phyloP scores from a whole-genome alignment of 2,113 vertebrate genomes.

The Hassar affinis region DNA sequence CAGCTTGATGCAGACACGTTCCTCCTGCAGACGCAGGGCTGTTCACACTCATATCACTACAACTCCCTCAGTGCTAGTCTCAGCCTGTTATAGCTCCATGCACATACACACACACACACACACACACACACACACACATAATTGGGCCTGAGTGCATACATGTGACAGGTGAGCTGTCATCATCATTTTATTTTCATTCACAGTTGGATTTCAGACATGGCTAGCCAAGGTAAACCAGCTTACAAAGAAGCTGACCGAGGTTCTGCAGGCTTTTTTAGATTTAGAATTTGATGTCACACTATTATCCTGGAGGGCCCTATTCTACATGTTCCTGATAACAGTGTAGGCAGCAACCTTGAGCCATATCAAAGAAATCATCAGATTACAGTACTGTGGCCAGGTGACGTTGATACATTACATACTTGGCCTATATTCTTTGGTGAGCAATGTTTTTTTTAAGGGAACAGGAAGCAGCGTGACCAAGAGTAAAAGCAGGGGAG shows the following conservation, averaged over 20 bases:
- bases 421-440: conserved; percentile 53
- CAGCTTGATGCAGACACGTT: conserved; percentile 24
- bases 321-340: conserved; percentile 33
- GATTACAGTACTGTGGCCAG: conserved; percentile 46
- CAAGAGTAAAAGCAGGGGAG: conserved; percentile 42
- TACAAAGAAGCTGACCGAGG: background rate
- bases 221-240: conserved; percentile 14
- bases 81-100: conserved; percentile 25
- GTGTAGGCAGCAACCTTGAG: conserved; percentile 15
- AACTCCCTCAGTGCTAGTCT: conserved; percentile 51
- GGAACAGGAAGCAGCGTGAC: conserved; percentile 23
- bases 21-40: conserved; percentile 50
- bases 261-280: conserved; percentile 23
- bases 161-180: conserved; percentile 36
- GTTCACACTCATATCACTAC: conserved; percentile 55
- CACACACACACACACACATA: background rate
- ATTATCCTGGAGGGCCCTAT: conserved; percentile 3
- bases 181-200: conserved; percentile 36
- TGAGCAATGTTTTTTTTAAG: background rate
- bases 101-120: background rate
- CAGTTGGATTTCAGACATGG: conserved; percentile 20
- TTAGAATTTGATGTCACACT: conserved; percentile 27
- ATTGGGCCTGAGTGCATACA: conserved; percentile 12
- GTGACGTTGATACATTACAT: conserved; percentile 56
- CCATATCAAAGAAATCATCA: conserved; percentile 48